Evolutionary conservation across 1,140 invertebrate species (phyloP), one percentile per base, ranked within the genome.

Genomic region (Drusus annulatus): DNA sequence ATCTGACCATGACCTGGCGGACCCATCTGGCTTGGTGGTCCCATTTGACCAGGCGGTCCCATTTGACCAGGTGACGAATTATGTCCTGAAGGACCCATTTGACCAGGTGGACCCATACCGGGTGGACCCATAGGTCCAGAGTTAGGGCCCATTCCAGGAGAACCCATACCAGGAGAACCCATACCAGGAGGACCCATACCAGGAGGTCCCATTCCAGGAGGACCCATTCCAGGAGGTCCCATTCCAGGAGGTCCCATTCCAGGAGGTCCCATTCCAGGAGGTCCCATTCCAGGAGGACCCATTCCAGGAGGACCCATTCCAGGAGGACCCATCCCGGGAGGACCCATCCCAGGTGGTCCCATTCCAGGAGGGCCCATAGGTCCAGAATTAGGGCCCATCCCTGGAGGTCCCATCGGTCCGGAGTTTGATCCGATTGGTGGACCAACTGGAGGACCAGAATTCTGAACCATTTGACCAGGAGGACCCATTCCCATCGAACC

Each of bases 361-460:
- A 81, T 81, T n/a, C 75, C 62, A 19, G 56, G 25, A 17, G 50
- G 21, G 45, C 58, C 21, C 76, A 58, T 71, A 25, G 56, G 80
- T 62, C 54, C 21, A 74, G 36, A 45, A 36, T 45, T 56, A 21
- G 52, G 23, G 69, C 51, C 21, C 77, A 56, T 79, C 58, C 65
- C 36, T 5, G 77, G 69, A 28, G 84, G 84, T 17, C 82, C 85
- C 82, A 85, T 84, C 7, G 80, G 80, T 23, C 80, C 81, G 8
- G 68, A 58, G 23, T 45, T 36, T 1, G 52, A 54, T 17, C 69
- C 58, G 62, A 65, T 76, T 58, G 81, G 78, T 1, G 80, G 80
- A 51, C 82, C 82, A 10, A 8, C 36, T 65, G 79, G 80, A 6
- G 62, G 75, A 6, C 78, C 23, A 62, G 36, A 25, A 65, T 19